These are phyloP conservation scores for Entomyzon cyanotis DNA, from an alignment of 2,113 vertebrate genomes.

Conservation along the genomic window DNA sequence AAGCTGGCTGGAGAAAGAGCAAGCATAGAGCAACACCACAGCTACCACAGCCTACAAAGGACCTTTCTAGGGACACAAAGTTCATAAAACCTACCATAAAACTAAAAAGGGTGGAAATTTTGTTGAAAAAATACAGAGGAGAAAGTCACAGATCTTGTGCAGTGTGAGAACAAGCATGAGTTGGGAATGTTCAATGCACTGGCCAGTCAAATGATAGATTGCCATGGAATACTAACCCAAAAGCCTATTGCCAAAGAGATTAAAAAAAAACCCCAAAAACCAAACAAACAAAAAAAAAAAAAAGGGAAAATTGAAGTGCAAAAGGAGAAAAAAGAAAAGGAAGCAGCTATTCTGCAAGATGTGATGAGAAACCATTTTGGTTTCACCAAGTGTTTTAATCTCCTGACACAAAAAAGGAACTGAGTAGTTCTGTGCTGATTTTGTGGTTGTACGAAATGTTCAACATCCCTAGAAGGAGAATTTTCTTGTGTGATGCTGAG, in stretches of 20 bases:
- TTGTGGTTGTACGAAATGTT: neutral
- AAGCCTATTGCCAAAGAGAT: neutral
- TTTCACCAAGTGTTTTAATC: neutral
- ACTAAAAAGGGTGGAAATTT: neutral
- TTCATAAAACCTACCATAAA: neutral
- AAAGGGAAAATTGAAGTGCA: neutral
- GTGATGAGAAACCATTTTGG: neutral
- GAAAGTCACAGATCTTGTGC: neutral
- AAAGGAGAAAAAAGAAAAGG: neutral
- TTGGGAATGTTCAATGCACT: neutral
- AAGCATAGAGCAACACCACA: neutral
- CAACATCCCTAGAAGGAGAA: slow-evolving; percentile 12
- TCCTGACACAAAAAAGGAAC: slow-evolving; percentile 14
- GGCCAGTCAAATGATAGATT: neutral
- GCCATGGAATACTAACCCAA: neutral
- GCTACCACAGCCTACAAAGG: neutral
- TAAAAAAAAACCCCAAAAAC: neutral
- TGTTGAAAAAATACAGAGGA: neutral
- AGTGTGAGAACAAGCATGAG: neutral
- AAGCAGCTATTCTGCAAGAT: neutral
- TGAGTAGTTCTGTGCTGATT: neutral
- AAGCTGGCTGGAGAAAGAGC: neutral
- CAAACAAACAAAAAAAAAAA: neutral
- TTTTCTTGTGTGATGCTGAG: neutral
- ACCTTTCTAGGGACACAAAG: neutral